A percentile compares a stretch with the other conserved stretches of the same genome.
Conservation (phyloP, 2,888 invertebrate species). For the Acleris laterana region DNA sequence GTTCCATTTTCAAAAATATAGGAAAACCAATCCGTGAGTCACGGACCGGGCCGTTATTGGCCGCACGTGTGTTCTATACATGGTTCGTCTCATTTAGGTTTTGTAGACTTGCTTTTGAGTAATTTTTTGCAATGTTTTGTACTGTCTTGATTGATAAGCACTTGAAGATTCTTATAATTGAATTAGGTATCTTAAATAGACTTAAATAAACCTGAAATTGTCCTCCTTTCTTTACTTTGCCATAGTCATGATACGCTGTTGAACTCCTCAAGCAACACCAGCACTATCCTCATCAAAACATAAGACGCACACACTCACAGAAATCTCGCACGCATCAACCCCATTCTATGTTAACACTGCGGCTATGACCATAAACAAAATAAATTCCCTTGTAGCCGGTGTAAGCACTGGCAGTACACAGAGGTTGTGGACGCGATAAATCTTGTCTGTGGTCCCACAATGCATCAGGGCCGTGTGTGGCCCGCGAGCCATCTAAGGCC, state of each 20-base stretch:
- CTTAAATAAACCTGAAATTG: no score
- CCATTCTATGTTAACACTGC: constrained; percentile 35
- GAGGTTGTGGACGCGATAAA: constrained; percentile 54
- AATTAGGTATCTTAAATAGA: no score
- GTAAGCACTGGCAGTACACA: constrained; percentile 57
- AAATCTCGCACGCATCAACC: constrained; percentile 10
- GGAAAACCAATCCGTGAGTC: constrained; percentile 40
- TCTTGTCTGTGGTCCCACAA: constrained; percentile 57
- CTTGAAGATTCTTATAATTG: no score
- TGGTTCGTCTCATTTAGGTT: constrained; percentile 31
- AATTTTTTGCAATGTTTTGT: no score
- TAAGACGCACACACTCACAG: neutral
- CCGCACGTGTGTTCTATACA: constrained; percentile 47
- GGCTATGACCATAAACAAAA: constrained; percentile 63
- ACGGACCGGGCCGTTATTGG: constrained; percentile 5
- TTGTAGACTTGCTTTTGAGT: no score
- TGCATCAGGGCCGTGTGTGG: constrained; percentile 62
- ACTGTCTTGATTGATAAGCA: no score
- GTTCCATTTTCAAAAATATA: constrained; percentile 56
- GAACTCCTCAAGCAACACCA: neutral
- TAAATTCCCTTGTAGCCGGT: constrained; percentile 56
- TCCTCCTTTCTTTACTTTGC: no score
- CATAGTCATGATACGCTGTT: no score
- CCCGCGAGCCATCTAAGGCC: constrained; percentile 39
- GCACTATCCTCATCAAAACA: neutral